Conservation (phyloP, 2,888 invertebrate genomes). For the Tanaodytes sp. region DNA sequence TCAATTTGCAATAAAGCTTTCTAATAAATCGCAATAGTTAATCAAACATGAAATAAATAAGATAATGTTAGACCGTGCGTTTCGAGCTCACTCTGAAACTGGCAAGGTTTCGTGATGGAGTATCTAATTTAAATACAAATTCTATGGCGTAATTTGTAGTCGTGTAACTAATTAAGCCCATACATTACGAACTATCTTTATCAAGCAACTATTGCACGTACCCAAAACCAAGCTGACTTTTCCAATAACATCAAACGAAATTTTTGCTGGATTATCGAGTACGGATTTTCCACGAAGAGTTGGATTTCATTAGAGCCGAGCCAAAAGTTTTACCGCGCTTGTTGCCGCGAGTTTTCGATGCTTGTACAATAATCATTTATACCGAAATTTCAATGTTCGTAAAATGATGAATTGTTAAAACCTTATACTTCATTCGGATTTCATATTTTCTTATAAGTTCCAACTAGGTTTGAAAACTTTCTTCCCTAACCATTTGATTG, state of each 20-base stretch:
- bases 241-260: no score
- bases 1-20: neutral
- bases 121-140: constrained; percentile 43
- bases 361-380: no score
- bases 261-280: no score
- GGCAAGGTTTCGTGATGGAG: constrained; percentile 39
- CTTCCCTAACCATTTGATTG: no score
- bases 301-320: neutral
- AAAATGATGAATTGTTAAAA: no score
- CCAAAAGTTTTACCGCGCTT: constrained; percentile 10
- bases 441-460: no score
- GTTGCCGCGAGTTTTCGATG: no score
- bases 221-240: no score
- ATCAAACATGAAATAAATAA: constrained; percentile 35
- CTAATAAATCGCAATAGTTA: constrained; percentile 22
- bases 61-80: constrained; percentile 27
- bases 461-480: no score
- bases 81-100: constrained; percentile 29
- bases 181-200: constrained; percentile 23
- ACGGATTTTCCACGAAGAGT: no score
- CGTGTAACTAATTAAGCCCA: constrained; percentile 31
- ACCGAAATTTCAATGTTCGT: no score
- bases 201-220: constrained; percentile 17
- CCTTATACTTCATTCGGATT: no score
- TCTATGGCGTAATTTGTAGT: constrained; percentile 38